These are phyloP conservation scores for Hipposideros larvatus DNA, from an alignment of 2,797 vertebrate species.

Conservation along the genomic window DNA sequence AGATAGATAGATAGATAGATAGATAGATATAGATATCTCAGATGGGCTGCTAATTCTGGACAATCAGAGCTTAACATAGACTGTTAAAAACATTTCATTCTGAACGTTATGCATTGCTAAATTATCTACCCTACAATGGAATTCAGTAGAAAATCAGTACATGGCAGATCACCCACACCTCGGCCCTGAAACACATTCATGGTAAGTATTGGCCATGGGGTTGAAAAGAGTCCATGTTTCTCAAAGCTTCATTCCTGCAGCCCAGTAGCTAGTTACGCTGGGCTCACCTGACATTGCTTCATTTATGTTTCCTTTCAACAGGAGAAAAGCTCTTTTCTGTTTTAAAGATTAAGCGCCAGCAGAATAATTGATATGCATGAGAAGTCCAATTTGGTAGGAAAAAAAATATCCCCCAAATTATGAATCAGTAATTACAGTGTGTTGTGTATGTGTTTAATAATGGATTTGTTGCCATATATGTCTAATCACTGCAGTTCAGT, in stretches of 20 bases:
- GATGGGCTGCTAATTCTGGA: neutral
- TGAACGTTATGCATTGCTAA: neutral
- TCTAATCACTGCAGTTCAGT: conserved; percentile 61
- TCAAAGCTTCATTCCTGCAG: neutral
- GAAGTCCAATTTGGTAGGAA: neutral
- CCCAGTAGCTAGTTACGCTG: accelerated
- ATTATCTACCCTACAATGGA: neutral
- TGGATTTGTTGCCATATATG: neutral
- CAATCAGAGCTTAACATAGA: neutral
- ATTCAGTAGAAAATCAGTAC: neutral
- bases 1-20: too few species aligned
- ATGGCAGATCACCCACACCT: neutral
- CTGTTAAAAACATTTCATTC: neutral
- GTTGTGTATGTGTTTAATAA: conserved; percentile 63
- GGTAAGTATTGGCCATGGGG: neutral
- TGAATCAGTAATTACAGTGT: conserved; percentile 22
- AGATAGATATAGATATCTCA: neutral
- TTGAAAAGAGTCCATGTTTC: accelerated
- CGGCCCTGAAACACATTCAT: neutral
- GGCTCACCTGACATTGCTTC: neutral
- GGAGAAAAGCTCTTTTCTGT: neutral
- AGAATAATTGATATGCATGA: neutral
- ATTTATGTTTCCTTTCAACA: neutral
- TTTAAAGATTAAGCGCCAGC: neutral
- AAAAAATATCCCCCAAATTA: neutral